Conservation (phyloP, 2,797 vertebrate genomes). For the Onychomys arenicola region DNA sequence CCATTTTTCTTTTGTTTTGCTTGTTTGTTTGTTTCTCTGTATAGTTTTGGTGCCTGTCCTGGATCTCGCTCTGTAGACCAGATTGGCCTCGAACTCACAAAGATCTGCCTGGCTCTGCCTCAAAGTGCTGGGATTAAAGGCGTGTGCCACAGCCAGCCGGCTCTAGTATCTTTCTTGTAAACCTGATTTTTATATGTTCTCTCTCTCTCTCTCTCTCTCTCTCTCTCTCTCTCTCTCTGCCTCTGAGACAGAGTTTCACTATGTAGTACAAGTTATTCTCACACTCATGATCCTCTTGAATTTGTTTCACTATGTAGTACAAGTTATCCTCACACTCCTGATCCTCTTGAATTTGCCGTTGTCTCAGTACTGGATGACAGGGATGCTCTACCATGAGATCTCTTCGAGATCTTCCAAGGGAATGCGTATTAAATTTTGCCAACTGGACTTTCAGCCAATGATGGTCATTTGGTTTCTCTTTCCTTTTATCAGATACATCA, state of each 20-base stretch:
- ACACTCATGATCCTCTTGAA: background rate
- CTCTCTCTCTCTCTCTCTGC: background rate
- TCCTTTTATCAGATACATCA: constrained; percentile 14
- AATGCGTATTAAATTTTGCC: background rate
- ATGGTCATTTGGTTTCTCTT: constrained; percentile 28
- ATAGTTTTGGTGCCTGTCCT: too few species aligned
- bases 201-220: background rate
- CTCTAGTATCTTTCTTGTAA: background rate
- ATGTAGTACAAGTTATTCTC: background rate
- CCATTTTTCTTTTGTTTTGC: background rate
- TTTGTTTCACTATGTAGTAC: background rate
- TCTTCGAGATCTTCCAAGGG: background rate
- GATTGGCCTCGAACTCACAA: too few species aligned
- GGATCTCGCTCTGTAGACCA: too few species aligned
- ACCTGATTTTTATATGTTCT: background rate
- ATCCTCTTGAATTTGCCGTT: background rate
- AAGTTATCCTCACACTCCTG: background rate
- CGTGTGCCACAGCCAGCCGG: too few species aligned
- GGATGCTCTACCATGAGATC: background rate
- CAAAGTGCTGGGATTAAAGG: too few species aligned
- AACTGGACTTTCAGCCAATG: background rate
- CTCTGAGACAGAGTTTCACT: background rate
- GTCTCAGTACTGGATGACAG: background rate
- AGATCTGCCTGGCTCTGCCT: too few species aligned
- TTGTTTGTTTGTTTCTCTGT: too few species aligned